Evolutionary conservation across 1,140 invertebrate species (phyloP).

Genomic region (Augochlora pura): DNA sequence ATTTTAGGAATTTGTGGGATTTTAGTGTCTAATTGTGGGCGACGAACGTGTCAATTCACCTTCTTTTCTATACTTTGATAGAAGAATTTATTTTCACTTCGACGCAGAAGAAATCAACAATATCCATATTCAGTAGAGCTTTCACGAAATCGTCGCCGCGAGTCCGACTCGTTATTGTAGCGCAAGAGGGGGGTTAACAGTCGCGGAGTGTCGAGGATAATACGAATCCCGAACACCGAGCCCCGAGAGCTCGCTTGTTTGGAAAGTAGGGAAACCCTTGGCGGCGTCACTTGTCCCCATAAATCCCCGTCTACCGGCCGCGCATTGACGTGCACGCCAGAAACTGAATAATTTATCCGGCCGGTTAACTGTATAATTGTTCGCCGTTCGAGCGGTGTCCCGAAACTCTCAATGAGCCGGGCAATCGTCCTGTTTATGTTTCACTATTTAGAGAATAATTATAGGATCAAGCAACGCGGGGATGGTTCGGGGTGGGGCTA

Average conservation of each 20-base stretch:
- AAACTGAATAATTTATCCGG: slow-evolving; percentile 58
- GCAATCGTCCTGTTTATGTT: slow-evolving; percentile 58
- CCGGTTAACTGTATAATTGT: slow-evolving; percentile 58
- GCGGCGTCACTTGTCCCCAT: slow-evolving; percentile 9
- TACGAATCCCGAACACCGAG: too few species aligned
- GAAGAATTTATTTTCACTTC: too few species aligned
- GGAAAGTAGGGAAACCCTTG: background rate
- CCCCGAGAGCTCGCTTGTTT: background rate
- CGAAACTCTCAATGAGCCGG: slow-evolving; percentile 45
- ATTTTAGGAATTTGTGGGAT: too few species aligned
- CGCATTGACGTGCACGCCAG: slow-evolving; percentile 34
- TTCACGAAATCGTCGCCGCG: too few species aligned
- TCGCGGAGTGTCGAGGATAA: background rate
- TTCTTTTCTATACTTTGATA: too few species aligned
- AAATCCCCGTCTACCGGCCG: slow-evolving; percentile 6
- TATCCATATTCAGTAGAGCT: too few species aligned
- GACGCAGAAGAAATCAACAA: too few species aligned
- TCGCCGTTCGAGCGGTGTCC: slow-evolving; percentile 30
- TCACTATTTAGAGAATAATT: slow-evolving; percentile 59
- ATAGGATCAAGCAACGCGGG: slow-evolving; percentile 39
- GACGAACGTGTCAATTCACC: too few species aligned
- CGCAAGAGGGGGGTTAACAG: background rate
- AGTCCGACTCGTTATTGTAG: too few species aligned
- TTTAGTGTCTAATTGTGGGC: too few species aligned
- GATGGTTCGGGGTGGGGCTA: too few species aligned